Percentiles rank a stretch among this genome's conserved stretches.
Conservation (phyloP, 2,113 vertebrate genomes). For the Prionailurus viverrinus region DNA sequence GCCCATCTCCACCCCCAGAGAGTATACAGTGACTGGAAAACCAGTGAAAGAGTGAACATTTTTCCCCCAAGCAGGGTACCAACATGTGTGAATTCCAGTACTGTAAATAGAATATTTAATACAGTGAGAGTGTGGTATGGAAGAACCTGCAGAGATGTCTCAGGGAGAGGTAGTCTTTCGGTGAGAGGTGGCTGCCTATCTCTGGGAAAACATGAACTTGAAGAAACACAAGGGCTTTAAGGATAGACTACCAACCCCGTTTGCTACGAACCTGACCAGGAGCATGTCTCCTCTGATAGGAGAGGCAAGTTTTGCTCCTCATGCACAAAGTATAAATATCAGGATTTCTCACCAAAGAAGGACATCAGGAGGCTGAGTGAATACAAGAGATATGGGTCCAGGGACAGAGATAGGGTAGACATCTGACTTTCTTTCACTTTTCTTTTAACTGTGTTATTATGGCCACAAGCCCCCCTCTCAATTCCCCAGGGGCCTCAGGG, state of each 20-base stretch:
- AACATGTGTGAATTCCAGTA: background rate
- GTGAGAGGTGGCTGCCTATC: background rate
- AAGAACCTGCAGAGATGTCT: background rate
- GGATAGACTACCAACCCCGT: background rate
- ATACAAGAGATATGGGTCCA: background rate
- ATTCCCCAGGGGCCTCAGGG: background rate
- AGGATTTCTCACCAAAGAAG: background rate
- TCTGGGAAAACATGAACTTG: background rate
- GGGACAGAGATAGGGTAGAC: background rate
- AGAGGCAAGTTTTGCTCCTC: background rate
- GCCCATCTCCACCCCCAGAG: background rate
- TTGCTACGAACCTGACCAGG: background rate
- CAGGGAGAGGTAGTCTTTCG: background rate
- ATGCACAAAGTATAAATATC: background rate
- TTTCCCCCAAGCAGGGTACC: background rate
- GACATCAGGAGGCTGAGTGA: background rate
- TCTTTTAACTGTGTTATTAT: background rate
- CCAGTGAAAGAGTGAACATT: slow-evolving; percentile 18
- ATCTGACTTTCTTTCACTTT: background rate
- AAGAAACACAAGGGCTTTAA: slow-evolving; percentile 6
- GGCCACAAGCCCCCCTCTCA: background rate
- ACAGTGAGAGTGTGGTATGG: background rate
- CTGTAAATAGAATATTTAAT: background rate
- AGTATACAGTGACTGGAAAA: background rate
- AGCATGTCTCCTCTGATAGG: background rate